A percentile compares a stretch with the other conserved stretches of the same genome.
Evolutionary conservation across 1,140 invertebrate species (phyloP).

Genomic region (Ruditapes philippinarum): DNA sequence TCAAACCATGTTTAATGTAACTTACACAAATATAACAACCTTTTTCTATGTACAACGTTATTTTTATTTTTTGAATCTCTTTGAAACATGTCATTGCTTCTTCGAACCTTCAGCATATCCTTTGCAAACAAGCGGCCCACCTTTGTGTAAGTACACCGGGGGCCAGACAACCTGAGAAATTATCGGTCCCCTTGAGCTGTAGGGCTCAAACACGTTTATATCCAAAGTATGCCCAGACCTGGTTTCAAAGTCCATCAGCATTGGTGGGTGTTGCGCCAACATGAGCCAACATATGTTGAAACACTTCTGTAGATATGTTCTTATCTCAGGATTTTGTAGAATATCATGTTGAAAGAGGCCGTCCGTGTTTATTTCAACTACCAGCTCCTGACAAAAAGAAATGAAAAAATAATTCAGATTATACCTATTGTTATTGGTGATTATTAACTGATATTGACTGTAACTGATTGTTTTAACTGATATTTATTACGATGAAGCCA

Average conservation of each 20-base stretch:
- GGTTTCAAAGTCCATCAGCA: neutral
- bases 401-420: too few species aligned
- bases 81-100: too few species aligned
- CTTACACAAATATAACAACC: too few species aligned
- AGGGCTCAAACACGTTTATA: neutral
- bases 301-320: neutral
- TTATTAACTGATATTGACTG: too few species aligned
- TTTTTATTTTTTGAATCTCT: too few species aligned
- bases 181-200: neutral
- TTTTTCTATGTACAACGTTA: too few species aligned
- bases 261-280: conserved; percentile 27
- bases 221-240: neutral
- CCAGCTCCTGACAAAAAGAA: too few species aligned
- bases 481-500: too few species aligned
- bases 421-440: too few species aligned
- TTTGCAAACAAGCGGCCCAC: conserved; percentile 12
- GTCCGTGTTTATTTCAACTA: neutral
- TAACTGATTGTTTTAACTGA: too few species aligned
- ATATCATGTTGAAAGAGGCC: neutral
- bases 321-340: neutral
- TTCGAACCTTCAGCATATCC: neutral
- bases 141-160: conserved; percentile 33
- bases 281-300: conserved; percentile 37
- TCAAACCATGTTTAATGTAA: too few species aligned
- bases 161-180: conserved; percentile 29